phyloP scores from a whole-genome alignment of 2,797 vertebrate genomes.

The Hydrophis major region DNA sequence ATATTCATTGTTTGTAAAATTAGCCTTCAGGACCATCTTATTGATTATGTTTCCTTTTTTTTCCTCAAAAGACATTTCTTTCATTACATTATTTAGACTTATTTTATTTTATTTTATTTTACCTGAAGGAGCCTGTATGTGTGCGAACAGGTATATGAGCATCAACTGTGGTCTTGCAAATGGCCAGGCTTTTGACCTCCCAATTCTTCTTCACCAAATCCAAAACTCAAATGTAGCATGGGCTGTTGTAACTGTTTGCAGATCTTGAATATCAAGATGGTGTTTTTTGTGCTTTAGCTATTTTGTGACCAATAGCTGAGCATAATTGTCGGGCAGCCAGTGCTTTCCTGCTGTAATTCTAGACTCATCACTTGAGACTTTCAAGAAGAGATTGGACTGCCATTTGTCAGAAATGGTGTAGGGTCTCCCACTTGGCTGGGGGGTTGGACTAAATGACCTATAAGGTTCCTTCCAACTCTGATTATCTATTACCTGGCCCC shows the following conservation, averaged over 20 bases:
- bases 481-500: too few relatives aligned
- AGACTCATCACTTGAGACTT: background rate
- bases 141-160: background rate
- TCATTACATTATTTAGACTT: background rate
- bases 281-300: background rate
- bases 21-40: background rate
- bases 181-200: background rate
- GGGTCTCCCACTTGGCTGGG: too few relatives aligned
- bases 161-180: background rate
- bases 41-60: background rate
- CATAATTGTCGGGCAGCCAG: background rate
- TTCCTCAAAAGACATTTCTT: background rate
- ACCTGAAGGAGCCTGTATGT: background rate
- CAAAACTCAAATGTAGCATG: background rate
- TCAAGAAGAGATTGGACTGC: too few relatives aligned
- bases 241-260: background rate
- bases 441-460: too few relatives aligned
- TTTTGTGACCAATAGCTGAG: background rate
- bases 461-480: too few relatives aligned
- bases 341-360: background rate
- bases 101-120: background rate
- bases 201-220: background rate
- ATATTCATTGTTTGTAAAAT: background rate
- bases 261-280: background rate
- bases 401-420: too few relatives aligned